A percentile compares a stretch with the other conserved stretches of the same genome.
Conservation (phyloP, 2,113 vertebrate species). For the Phalacrocorax pelagicus region DNA sequence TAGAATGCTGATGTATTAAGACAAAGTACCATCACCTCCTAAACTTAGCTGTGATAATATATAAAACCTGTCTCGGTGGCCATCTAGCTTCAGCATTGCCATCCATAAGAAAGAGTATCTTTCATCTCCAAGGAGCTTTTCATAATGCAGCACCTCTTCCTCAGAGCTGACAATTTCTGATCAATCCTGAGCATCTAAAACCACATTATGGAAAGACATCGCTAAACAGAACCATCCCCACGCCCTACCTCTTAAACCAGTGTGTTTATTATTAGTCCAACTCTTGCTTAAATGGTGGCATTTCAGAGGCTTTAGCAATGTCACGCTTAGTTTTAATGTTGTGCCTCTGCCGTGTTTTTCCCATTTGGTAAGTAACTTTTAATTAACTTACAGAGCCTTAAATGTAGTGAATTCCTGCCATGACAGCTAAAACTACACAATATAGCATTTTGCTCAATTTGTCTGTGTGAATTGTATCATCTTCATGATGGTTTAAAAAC, state of each 20-base stretch:
- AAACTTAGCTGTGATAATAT: slow-evolving; percentile 40
- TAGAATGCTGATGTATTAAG: slow-evolving; percentile 57
- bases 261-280: not conserved
- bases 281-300: not conserved
- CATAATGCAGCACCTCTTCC: not conserved
- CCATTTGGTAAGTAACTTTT: not conserved
- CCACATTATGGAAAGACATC: not conserved
- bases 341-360: not conserved
- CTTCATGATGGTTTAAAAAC: not conserved
- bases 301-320: not conserved
- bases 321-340: not conserved
- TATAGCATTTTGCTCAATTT: not conserved
- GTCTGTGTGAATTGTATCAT: not conserved
- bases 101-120: not conserved
- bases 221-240: not conserved
- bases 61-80: slow-evolving; percentile 32
- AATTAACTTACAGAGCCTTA: not conserved
- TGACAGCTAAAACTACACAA: not conserved
- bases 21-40: slow-evolving; percentile 50
- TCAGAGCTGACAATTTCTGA: not conserved
- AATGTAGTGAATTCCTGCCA: not conserved
- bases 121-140: not conserved
- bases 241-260: not conserved
- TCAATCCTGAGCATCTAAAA: not conserved
- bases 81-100: slow-evolving; percentile 1